A percentile compares a stretch with the other conserved stretches of the same genome.
phyloP scores from a whole-genome alignment of 2,797 vertebrate species.

The Pipistrellus kuhlii region DNA sequence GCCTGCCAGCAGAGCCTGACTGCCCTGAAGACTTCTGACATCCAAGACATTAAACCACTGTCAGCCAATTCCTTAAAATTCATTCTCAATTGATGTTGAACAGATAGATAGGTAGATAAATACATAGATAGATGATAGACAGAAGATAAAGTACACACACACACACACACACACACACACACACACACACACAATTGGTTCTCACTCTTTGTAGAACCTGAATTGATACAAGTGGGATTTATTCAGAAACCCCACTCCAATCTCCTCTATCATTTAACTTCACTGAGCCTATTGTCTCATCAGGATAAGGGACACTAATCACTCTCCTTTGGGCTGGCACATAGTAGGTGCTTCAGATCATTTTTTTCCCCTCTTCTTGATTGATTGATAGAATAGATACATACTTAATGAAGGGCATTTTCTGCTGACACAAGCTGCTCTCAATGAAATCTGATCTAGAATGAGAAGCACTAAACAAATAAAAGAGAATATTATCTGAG shows the following conservation, averaged over 20 bases:
- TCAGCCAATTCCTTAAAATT: conserved; percentile 22
- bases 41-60: background rate
- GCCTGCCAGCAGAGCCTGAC: background rate
- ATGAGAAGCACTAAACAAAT: conserved; percentile 61
- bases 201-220: background rate
- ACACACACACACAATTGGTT: background rate
- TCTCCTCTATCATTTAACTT: background rate
- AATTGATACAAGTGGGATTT: background rate
- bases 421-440: conserved; percentile 65
- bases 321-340: background rate
- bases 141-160: background rate
- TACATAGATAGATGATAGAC: background rate
- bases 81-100: background rate
- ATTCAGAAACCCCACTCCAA: background rate
- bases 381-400: background rate
- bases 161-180: background rate
- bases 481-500: conserved; percentile 56
- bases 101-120: background rate
- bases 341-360: background rate
- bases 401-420: background rate
- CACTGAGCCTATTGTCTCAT: background rate
- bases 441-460: conserved; percentile 62
- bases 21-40: background rate
- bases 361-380: background rate
- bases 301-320: background rate